Conservation (phyloP, 1,140 invertebrate species). For the Brachionus calyciflorus region DNA sequence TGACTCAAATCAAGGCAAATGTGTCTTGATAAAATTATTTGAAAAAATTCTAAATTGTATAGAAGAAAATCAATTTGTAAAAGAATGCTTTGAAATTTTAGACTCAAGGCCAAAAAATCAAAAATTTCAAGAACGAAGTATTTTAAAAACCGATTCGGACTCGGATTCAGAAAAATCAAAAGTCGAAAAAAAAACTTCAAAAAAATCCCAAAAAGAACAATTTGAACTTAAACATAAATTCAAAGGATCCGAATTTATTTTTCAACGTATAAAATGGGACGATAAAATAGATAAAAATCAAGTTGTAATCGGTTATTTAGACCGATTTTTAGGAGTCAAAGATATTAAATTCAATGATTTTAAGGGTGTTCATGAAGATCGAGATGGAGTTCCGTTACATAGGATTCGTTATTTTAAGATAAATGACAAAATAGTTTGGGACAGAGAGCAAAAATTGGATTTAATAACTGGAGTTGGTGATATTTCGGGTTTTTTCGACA, state of each 20-base stretch:
- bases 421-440: slow-evolving; percentile 24
- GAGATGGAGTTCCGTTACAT: slow-evolving; percentile 28
- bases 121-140: not conserved
- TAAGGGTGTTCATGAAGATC: slow-evolving; percentile 36
- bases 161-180: too few relatives aligned
- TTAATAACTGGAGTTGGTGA: slow-evolving; percentile 23
- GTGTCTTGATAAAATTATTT: not conserved
- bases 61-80: not conserved
- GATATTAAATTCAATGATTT: slow-evolving; percentile 46
- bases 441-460: slow-evolving; percentile 33
- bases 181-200: not conserved
- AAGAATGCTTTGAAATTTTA: not conserved
- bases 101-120: not conserved
- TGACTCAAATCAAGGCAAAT: not conserved
- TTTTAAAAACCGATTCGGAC: not conserved
- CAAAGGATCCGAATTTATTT: slow-evolving; percentile 38
- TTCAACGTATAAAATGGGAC: slow-evolving; percentile 41
- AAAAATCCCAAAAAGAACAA: not conserved
- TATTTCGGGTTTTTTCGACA: slow-evolving; percentile 16
- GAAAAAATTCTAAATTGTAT: not conserved
- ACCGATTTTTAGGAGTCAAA: slow-evolving; percentile 39
- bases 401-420: slow-evolving; percentile 42
- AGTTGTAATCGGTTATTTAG: slow-evolving; percentile 42
- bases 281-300: slow-evolving; percentile 16
- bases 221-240: slow-evolving; percentile 28